phyloP scores from a whole-genome alignment of 2,888 invertebrate genomes.

The Synergus umbraculus region DNA sequence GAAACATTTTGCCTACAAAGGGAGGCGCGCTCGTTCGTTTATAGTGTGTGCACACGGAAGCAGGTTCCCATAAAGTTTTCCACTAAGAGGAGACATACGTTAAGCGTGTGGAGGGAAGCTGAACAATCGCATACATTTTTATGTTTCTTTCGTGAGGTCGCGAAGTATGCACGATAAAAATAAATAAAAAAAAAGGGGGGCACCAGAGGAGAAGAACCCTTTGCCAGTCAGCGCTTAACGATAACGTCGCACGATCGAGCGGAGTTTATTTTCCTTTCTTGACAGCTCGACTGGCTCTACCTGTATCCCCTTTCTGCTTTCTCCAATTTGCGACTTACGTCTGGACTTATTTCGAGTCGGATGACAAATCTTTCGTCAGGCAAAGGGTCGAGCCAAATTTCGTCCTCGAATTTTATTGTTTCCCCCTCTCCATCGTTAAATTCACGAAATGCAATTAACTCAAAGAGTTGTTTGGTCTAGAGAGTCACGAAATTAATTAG shows the following conservation, averaged over 20 bases:
- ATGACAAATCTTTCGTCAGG: constrained; percentile 51
- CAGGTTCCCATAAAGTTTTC: constrained; percentile 30
- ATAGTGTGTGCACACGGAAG: constrained; percentile 24
- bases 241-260: constrained; percentile 52
- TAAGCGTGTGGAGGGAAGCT: not conserved
- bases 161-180: constrained; percentile 14
- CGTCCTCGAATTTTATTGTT: constrained; percentile 48
- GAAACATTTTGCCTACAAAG: constrained; percentile 25
- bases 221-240: constrained; percentile 43
- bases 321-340: constrained; percentile 52
- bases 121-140: constrained; percentile 36
- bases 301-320: constrained; percentile 48
- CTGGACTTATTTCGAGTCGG: constrained; percentile 52
- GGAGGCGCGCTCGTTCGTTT: not conserved
- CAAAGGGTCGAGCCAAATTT: constrained; percentile 47
- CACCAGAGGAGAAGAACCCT: constrained; percentile 50
- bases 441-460: constrained; percentile 46
- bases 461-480: not conserved
- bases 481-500: not conserved
- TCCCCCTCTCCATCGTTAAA: constrained; percentile 49
- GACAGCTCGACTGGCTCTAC: constrained; percentile 52
- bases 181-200: constrained; percentile 8
- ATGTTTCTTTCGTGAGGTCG: constrained; percentile 33
- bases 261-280: constrained; percentile 54
- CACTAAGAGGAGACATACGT: constrained; percentile 19